phyloP scores from a whole-genome alignment of 2,113 vertebrate genomes.

The Grus americana region DNA sequence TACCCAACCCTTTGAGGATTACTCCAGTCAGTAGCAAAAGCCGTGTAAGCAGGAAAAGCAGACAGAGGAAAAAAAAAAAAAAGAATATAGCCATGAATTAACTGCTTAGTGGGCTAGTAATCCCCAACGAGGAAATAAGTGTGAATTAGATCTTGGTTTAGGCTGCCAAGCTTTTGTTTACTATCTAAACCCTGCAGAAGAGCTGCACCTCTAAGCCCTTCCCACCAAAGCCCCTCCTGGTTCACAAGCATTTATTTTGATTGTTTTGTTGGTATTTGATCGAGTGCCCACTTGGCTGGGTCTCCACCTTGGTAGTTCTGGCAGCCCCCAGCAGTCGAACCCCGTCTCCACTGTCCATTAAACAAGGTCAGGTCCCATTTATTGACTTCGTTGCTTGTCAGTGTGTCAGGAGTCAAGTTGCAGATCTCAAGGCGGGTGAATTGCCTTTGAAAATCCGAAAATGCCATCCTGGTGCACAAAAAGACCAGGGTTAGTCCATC shows the following conservation, averaged over 20 bases:
- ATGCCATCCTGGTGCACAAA: conserved; percentile 83
- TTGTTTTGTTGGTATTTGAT: background rate
- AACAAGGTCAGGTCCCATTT: conserved; percentile 81
- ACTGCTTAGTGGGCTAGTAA: background rate
- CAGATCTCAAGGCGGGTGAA: conserved; percentile 88
- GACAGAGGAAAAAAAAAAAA: background rate
- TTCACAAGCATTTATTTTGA: background rate
- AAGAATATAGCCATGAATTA: background rate
- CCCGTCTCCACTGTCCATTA: conserved; percentile 79
- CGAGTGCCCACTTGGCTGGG: background rate
- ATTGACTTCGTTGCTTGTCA: conserved; percentile 65
- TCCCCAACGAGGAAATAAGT: background rate
- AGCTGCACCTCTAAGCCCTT: background rate
- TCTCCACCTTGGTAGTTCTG: conserved; percentile 75
- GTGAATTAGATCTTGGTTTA: background rate
- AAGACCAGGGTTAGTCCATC: background rate
- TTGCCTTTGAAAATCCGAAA: conserved; percentile 80
- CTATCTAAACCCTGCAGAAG: background rate
- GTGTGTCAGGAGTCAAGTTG: conserved; percentile 81
- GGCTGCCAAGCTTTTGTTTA: background rate
- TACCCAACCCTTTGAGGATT: background rate
- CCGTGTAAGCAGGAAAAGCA: background rate
- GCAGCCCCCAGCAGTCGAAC: conserved; percentile 82
- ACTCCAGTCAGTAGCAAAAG: background rate
- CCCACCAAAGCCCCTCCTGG: background rate